Conservation (phyloP, 2,797 vertebrate species). For the Paratrypauchen microcephalus region DNA sequence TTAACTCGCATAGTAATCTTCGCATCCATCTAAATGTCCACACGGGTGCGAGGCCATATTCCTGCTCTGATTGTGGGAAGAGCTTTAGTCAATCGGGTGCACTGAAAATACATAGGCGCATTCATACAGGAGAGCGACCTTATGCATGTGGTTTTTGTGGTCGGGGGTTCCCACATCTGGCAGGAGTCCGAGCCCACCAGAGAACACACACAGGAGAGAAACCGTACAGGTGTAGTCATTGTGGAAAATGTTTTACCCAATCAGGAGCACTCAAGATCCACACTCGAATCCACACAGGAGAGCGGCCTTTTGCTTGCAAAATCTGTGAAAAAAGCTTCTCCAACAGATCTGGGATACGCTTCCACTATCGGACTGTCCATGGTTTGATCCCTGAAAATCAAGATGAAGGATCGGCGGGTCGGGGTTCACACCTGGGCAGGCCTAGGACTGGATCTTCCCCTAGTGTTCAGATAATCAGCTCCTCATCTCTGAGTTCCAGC, state of each 20-base stretch:
- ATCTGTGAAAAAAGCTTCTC: constrained; percentile 80
- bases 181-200: constrained; percentile 80
- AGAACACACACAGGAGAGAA: constrained; percentile 83
- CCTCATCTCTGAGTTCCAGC: constrained; percentile 10
- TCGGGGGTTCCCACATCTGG: constrained; percentile 80
- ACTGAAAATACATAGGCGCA: constrained; percentile 80
- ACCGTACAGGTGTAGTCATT: constrained; percentile 79
- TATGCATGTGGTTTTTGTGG: constrained; percentile 79
- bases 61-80: constrained; percentile 78
- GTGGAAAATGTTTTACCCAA: constrained; percentile 83
- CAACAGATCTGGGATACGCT: constrained; percentile 79
- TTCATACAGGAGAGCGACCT: constrained; percentile 80
- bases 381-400: constrained; percentile 61
- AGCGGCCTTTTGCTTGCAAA: constrained; percentile 78
- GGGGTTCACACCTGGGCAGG: constrained; percentile 26
- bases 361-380: constrained; percentile 79
- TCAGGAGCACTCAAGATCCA: constrained; percentile 83
- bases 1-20: constrained; percentile 84
- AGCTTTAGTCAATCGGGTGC: constrained; percentile 83
- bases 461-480: neutral
- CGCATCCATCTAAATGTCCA: constrained; percentile 83
- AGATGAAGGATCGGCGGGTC: constrained; percentile 50
- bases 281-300: constrained; percentile 80
- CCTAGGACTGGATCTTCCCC: constrained; percentile 46
- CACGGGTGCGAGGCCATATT: constrained; percentile 79